Base-by-base conservation (phyloP, 2,797 vertebrate species). In the Hydrocynus forskahlii region DNA sequence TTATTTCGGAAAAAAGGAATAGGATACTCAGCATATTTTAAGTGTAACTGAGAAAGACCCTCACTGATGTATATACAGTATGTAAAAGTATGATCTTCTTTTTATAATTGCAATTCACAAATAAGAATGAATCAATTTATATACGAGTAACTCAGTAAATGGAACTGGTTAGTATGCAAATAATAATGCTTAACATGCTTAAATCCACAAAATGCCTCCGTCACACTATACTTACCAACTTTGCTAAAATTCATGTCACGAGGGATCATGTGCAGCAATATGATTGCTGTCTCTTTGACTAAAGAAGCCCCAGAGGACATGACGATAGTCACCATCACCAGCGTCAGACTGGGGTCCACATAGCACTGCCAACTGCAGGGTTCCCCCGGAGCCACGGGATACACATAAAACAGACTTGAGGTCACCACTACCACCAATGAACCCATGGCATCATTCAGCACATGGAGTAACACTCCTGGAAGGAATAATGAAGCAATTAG, bases 351-450 rank as follows among this genome's bases (percentile, higher is more conserved):
- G 74, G 96, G 96, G 85, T 96, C 96, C 0, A 96, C 93, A 78
- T 96, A 96, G 84, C 96, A 96, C 83, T 96, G 90, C 96, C 96
- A 96, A 64, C 95, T 96, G 85, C 96, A 96, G 0, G 87, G 71
- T 9, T 74, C 76, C 1, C 84, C 16, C 0, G 0, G 0, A 0
- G 7, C 19, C 90, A 96, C 86, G 3, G 96, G 96, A 83, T 23
- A 87, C 7, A 92, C 43, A 0, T 96, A 94, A 90, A 96, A 96
- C 75, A 96, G 93, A 45, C 89, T 48, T 23, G 96, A 94, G 0
- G 96, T 90, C 82, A 96, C 78, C 55, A 96, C 95, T 69, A 96
- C 96, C 0, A 96, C 88, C 78, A 96, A 93, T 0, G 96, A 96
- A 7, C 96, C 96, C 87, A 96, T 89, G 2, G 95, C 95, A 71